Evolutionary conservation across 2,113 vertebrate genomes (phyloP), one percentile per base, ranked within the genome.

Genomic region (Salminus brasiliensis): DNA sequence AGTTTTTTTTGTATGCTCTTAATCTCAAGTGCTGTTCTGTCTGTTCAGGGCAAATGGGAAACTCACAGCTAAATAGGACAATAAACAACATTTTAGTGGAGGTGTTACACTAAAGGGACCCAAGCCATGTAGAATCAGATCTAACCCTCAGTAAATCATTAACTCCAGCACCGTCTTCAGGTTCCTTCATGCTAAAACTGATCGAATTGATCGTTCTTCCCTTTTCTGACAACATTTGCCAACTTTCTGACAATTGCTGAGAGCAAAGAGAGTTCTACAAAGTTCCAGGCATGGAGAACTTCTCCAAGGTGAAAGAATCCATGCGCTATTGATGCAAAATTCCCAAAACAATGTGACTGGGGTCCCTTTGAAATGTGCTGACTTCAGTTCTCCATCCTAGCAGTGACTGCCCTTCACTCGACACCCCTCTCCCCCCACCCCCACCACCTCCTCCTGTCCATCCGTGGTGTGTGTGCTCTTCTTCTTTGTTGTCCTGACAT

Each of bases 361-460:
- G 95, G 96, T 97, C 95, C 95, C 94, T 97, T 97, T 97, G 93
- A 93, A 95, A 95, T 92, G 80, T 87, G 83, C 82, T 71, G 0
- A 3, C 81, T 86, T 88, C 87, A 86, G 72, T 89, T 89, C 83
- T 87, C 82, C 88, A 87, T 92, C 81, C 85, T 88, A 87, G 88
- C 90, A 71, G 86, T 84, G 81, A 90, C 85, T 87, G 82, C 87
- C 91, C 89, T 77, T 79, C 82, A 85, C 76, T 83, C 75, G 74
- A 83, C 81, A 21, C 5, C 16, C 47, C 16, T 18, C 74, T 85
- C 75, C 63, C 59, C 83, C 72, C 53, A 11, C 78, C 81, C 84
- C 83, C 29, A 52, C 83, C 80, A 62, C 72, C 47, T 66, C 69
- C 79, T 79, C 86, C 83, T 83, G 57, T 85, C 81, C 89, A 90